These are phyloP conservation scores for Bombylius major DNA, from an alignment of 2,888 invertebrate genomes.

Conservation along the genomic window DNA sequence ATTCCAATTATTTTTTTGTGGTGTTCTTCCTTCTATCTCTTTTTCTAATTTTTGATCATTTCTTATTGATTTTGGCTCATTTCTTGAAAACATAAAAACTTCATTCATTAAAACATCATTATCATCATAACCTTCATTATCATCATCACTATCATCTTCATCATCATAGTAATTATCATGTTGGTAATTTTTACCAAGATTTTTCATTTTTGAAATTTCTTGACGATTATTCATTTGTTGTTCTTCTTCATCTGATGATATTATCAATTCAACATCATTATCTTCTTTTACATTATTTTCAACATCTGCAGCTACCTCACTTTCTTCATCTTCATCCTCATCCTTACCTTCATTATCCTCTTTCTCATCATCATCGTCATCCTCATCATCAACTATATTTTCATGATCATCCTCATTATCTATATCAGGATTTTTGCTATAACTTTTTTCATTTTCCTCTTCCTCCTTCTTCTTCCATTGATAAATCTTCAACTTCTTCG, in stretches of 20 bases:
- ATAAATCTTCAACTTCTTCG: neutral
- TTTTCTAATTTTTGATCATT: neutral
- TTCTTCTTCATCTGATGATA: neutral
- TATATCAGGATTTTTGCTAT: neutral
- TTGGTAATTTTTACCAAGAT: too few relatives aligned
- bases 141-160: neutral
- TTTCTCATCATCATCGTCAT: neutral
- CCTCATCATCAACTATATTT: neutral
- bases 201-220: neutral
- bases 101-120: neutral
- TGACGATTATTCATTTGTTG: neutral
- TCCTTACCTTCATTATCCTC: neutral
- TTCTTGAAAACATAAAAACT: neutral
- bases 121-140: neutral
- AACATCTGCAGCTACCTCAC: neutral
- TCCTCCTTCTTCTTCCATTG: neutral
- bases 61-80: neutral
- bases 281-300: neutral
- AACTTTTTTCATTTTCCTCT: neutral
- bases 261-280: neutral
- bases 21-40: neutral
- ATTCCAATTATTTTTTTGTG: neutral
- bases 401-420: neutral
- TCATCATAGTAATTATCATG: neutral
- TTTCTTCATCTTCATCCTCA: neutral